A percentile compares a stretch with the other conserved stretches of the same genome.
Evolutionary conservation across 2,797 vertebrate genomes (phyloP).

Genomic region (Picus viridis): DNA sequence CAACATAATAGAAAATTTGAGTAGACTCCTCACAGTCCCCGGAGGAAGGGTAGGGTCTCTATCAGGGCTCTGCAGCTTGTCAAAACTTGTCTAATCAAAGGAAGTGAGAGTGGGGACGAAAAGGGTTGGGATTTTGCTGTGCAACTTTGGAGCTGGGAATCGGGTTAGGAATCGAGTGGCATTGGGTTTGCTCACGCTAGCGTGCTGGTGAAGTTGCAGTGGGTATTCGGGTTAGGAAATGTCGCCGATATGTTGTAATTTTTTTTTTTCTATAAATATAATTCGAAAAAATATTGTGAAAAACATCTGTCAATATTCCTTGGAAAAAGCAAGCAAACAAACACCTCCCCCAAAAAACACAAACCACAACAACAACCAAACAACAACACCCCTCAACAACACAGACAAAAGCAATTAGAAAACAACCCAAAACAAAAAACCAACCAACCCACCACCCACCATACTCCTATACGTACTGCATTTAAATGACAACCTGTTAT

Average conservation of each 20-base stretch:
- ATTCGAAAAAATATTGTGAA: not conserved
- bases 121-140: not conserved
- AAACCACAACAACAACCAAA: too few relatives aligned
- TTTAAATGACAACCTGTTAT: constrained; percentile 35
- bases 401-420: too few relatives aligned
- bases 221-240: not conserved
- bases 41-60: not conserved
- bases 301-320: not conserved
- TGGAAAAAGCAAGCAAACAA: not conserved
- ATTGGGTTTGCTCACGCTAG: not conserved
- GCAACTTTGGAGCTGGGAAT: not conserved
- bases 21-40: not conserved
- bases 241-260: rapidly evolving
- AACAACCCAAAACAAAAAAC: too few relatives aligned
- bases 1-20: not conserved
- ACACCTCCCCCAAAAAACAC: too few relatives aligned
- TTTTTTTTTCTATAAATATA: not conserved
- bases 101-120: not conserved
- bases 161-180: not conserved
- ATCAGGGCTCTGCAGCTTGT: not conserved
- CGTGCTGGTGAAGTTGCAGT: not conserved
- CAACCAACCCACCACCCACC: not conserved
- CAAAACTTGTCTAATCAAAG: not conserved
- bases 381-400: too few relatives aligned
- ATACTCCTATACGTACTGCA: not conserved